A percentile compares a stretch with the other conserved stretches of the same genome.
These are phyloP conservation scores for Campoplex capitator DNA, from an alignment of 2,888 invertebrate species.

Conservation along the genomic window DNA sequence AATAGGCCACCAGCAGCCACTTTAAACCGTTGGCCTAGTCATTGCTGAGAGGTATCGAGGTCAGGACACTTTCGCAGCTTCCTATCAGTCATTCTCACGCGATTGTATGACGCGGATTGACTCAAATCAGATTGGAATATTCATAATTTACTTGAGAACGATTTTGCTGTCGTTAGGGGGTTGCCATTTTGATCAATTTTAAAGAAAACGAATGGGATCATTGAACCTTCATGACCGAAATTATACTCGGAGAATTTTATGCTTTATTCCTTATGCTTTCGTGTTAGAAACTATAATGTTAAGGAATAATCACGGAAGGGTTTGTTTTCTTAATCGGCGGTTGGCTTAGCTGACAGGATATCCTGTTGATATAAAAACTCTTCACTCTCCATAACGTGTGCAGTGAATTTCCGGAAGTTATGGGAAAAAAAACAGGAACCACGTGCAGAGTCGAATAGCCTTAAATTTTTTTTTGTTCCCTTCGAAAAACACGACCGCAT, in stretches of 20 bases:
- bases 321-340: background rate
- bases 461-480: background rate
- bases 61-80: slow-evolving; percentile 12
- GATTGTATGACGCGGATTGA: background rate
- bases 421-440: background rate
- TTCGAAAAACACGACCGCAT: background rate
- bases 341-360: background rate
- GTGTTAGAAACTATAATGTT: background rate
- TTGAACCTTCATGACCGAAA: background rate
- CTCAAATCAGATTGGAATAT: background rate
- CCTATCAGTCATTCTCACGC: slow-evolving; percentile 4
- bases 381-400: background rate
- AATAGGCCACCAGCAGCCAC: background rate
- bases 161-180: background rate
- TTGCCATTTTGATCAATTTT: background rate
- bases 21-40: slow-evolving; percentile 26
- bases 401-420: slow-evolving; percentile 20
- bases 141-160: slow-evolving; percentile 10
- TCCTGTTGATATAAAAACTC: background rate
- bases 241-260: too few species aligned
- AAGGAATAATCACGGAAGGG: background rate
- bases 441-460: background rate
- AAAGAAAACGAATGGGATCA: background rate
- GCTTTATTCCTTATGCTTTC: background rate
- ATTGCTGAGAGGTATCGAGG: slow-evolving; percentile 9